Evolutionary conservation across 2,888 invertebrate genomes (phyloP), one percentile per base, ranked within the genome.

Genomic region (Seira ritae): DNA sequence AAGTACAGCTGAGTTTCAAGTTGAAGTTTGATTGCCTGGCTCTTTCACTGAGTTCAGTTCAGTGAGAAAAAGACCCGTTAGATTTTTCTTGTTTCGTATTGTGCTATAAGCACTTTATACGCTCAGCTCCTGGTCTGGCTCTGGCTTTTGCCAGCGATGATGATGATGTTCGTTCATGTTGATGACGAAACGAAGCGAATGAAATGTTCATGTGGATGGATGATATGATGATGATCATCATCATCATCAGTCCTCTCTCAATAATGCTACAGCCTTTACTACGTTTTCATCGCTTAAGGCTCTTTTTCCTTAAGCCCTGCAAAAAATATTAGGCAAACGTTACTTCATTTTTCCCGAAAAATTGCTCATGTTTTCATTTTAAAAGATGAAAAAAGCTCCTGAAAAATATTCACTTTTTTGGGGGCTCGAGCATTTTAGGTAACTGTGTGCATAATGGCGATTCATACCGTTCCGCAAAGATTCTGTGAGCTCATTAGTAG

Each of bases 51-150:
- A 31, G 69, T 55, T 20, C 17, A 62, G 31, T 31, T 31, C 31
- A 66, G 55, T 70, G 65, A 80, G 72, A 73, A 67, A 79, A 66
- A 79, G 74, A 37, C 80, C 80, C 80, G 80, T 80, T 80, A 80
- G 60, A 66, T 80, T 80, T 74, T 80, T 31, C 73, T 74, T 80
- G 80, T 80, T 80, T 74, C 72, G 79, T 79, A 55, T 74, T 74
- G 62, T 69, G 12, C 24, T 8, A 3, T 50, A 65, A 66, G 31
- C 20, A 65, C 73, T 73, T 74, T 74, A 31, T 74, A 69, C 74
- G 80, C 80, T 74, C 68, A 24, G 50, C 37, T 69, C 20, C 70
- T 50, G 50, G 70, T 12, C 31, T 42, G 8, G 15, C 31, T 31
- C 31, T 31, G 31, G 31, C 31, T 31, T 31, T 31, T 31, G 31